These are phyloP conservation scores for Leucophora obtusa DNA, from an alignment of 2,888 invertebrate genomes.

Conservation along the genomic window DNA sequence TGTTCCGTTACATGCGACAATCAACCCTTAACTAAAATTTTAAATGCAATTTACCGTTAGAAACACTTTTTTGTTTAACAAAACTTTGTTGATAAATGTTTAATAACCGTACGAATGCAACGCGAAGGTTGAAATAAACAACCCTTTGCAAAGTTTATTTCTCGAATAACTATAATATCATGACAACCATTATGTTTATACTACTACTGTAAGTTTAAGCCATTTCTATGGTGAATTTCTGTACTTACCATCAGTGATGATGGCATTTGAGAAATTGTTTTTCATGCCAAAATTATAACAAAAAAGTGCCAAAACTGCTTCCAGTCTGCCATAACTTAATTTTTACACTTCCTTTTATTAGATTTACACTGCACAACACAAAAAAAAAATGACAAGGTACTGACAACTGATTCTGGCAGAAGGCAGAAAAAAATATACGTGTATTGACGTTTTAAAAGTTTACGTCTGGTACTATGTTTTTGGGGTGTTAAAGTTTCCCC, in stretches of 20 bases:
- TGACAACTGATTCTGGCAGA: no score
- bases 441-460: no score
- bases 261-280: no score
- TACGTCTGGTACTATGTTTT: no score
- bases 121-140: slow-evolving; percentile 46
- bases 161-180: slow-evolving; percentile 57
- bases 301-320: no score
- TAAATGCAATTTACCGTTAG: slow-evolving; percentile 52
- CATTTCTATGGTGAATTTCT: not conserved
- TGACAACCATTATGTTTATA: slow-evolving; percentile 39
- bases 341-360: no score
- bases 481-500: no score
- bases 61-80: slow-evolving; percentile 18
- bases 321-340: no score
- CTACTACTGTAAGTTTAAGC: not conserved
- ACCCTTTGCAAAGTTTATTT: slow-evolving; percentile 56
- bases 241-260: not conserved
- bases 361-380: no score
- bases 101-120: not conserved
- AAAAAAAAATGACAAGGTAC: no score
- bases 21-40: slow-evolving; percentile 56
- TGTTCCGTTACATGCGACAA: slow-evolving; percentile 35
- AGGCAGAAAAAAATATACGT: no score
- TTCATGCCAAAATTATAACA: no score
- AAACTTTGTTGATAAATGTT: not conserved